A percentile compares a stretch with the other conserved stretches of the same genome.
Evolutionary conservation across 2,888 invertebrate species (phyloP).

Genomic region (Celastrina argiolus): DNA sequence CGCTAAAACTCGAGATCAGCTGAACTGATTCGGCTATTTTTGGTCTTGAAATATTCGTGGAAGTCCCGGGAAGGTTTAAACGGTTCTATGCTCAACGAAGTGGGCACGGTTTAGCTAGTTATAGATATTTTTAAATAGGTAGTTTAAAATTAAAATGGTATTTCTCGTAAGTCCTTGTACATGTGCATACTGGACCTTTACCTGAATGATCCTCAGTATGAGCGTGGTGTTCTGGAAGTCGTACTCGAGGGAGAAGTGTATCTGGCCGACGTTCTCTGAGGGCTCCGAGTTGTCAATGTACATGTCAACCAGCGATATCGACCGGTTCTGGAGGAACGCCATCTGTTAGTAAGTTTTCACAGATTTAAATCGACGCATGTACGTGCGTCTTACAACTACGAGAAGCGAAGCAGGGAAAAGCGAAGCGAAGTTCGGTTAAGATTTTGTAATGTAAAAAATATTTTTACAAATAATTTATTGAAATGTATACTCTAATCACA

Average conservation of each 20-base stretch:
- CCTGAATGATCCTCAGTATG: slow-evolving; percentile 93
- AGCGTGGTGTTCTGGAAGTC: slow-evolving; percentile 96
- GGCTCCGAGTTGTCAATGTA: slow-evolving; percentile 96
- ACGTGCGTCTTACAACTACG: slow-evolving; percentile 14
- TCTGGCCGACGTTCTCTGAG: slow-evolving; percentile 95
- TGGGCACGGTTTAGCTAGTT: too few relatives aligned
- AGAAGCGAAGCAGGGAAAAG: not conserved
- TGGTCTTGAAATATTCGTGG: too few relatives aligned
- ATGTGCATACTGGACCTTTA: too few relatives aligned
- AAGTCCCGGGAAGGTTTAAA: too few relatives aligned
- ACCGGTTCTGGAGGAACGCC: slow-evolving; percentile 90
- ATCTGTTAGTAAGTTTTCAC: slow-evolving; percentile 69
- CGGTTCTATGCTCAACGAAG: too few relatives aligned
- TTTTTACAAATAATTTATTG: too few relatives aligned
- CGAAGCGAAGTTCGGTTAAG: not conserved
- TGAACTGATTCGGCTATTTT: too few relatives aligned
- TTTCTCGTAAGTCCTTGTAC: too few relatives aligned
- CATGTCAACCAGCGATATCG: slow-evolving; percentile 95
- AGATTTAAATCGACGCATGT: slow-evolving; percentile 46
- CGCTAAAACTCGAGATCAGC: too few relatives aligned
- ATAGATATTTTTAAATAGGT: too few relatives aligned
- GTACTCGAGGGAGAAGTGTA: slow-evolving; percentile 95
- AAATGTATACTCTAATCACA: too few relatives aligned
- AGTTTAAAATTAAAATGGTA: too few relatives aligned
- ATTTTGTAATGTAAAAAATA: not conserved